Conservation (phyloP, 2,888 invertebrate species). For the Thyatira batis region DNA sequence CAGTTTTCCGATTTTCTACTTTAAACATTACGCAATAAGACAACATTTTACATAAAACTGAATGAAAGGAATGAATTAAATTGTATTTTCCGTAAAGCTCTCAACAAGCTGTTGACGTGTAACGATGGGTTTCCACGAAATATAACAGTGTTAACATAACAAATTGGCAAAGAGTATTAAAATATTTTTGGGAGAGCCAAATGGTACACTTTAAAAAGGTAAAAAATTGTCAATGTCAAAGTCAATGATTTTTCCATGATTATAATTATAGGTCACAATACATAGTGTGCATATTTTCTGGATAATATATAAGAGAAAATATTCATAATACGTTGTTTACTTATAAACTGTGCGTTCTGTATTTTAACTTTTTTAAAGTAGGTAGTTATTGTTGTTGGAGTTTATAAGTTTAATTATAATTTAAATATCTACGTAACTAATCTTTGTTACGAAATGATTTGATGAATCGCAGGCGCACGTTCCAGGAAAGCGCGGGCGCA, state of each 20-base stretch:
- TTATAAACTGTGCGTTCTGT: too few species aligned
- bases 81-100: slow-evolving; percentile 24
- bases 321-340: too few species aligned
- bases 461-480: slow-evolving; percentile 67
- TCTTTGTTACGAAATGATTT: slow-evolving; percentile 58
- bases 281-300: too few species aligned
- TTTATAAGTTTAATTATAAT: too few species aligned
- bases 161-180: slow-evolving; percentile 41
- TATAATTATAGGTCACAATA: too few species aligned
- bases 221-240: too few species aligned
- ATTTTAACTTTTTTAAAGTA: too few species aligned
- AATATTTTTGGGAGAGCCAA: background rate
- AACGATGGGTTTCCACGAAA: slow-evolving; percentile 47
- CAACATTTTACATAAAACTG: slow-evolving; percentile 11
- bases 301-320: too few species aligned
- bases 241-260: too few species aligned
- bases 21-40: slow-evolving; percentile 8
- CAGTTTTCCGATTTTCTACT: background rate
- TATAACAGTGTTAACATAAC: slow-evolving; percentile 59
- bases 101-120: slow-evolving; percentile 35
- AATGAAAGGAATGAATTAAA: slow-evolving; percentile 8
- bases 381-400: too few species aligned
- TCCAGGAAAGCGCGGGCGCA: slow-evolving; percentile 67
- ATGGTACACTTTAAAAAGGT: background rate
- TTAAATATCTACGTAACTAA: slow-evolving; percentile 29